phyloP scores from a whole-genome alignment of 2,797 vertebrate species.

The Linurgus olivaceus region DNA sequence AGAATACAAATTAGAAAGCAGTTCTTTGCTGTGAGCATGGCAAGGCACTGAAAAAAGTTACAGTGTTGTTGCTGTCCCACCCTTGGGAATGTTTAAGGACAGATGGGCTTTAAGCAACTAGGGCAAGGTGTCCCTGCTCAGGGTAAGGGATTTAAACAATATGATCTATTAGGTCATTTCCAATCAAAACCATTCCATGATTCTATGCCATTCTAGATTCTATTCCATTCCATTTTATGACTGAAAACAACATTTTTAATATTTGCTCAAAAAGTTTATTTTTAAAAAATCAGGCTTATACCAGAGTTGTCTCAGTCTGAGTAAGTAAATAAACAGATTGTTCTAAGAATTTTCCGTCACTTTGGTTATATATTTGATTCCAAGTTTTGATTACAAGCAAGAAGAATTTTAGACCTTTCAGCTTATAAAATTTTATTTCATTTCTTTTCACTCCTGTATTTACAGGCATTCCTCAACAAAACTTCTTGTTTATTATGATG shows the following conservation, averaged over 20 bases:
- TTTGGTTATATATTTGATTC: neutral
- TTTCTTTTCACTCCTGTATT: neutral
- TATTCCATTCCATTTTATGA: neutral
- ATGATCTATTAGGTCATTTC: neutral
- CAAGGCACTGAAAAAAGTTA: neutral
- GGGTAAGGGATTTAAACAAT: rapidly evolving
- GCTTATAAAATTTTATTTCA: neutral
- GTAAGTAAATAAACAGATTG: neutral
- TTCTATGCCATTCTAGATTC: neutral
- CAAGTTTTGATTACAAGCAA: neutral
- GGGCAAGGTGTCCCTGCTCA: neutral
- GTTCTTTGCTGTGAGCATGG: neutral
- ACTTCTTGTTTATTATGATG: neutral
- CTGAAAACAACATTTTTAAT: neutral
- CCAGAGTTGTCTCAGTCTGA: neutral
- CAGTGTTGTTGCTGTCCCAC: neutral
- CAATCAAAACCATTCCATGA: neutral
- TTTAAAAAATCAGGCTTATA: neutral
- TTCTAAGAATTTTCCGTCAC: neutral
- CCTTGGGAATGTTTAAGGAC: neutral
- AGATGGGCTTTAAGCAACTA: neutral
- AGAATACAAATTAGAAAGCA: neutral
- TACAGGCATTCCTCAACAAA: neutral
- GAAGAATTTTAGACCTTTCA: neutral
- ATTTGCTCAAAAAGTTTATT: neutral